Evolutionary conservation across 2,797 vertebrate species (phyloP).

Genomic region (Meriones psammophilus): DNA sequence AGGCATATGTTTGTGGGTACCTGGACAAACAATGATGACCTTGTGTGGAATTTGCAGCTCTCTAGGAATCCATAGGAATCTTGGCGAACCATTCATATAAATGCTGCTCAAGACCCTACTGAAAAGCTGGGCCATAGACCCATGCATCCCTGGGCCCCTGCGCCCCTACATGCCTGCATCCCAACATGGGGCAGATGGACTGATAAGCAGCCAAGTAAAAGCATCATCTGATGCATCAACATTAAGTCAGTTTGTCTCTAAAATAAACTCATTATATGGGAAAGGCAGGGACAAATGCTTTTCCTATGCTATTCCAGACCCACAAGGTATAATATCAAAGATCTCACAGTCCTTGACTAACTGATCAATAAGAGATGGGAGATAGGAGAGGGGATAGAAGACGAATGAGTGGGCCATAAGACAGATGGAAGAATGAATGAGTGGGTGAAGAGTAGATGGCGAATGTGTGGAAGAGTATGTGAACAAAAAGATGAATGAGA

Average conservation of each 20-base stretch:
- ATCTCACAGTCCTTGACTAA: not conserved
- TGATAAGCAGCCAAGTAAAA: not conserved
- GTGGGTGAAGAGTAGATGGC: too few species aligned
- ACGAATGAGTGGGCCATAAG: too few species aligned
- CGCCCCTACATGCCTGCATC: not conserved
- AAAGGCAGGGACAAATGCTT: not conserved
- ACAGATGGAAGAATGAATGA: too few species aligned
- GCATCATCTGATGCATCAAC: fast-evolving
- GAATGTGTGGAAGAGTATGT: too few species aligned
- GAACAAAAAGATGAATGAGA: not conserved
- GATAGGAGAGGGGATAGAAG: too few species aligned
- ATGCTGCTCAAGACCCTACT: not conserved
- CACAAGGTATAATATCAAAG: not conserved
- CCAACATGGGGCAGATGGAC: fast-evolving
- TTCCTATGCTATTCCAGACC: not conserved
- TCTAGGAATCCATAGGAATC: not conserved
- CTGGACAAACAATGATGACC: not conserved
- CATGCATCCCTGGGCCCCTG: not conserved
- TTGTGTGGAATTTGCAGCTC: too few species aligned
- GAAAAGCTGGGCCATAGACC: not conserved
- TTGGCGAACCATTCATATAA: not conserved
- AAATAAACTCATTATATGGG: not conserved
- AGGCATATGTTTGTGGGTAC: not conserved
- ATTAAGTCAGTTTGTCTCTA: not conserved
- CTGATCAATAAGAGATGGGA: not conserved